Conservation (phyloP, 2,888 invertebrate species). For the Aplocera efformata region DNA sequence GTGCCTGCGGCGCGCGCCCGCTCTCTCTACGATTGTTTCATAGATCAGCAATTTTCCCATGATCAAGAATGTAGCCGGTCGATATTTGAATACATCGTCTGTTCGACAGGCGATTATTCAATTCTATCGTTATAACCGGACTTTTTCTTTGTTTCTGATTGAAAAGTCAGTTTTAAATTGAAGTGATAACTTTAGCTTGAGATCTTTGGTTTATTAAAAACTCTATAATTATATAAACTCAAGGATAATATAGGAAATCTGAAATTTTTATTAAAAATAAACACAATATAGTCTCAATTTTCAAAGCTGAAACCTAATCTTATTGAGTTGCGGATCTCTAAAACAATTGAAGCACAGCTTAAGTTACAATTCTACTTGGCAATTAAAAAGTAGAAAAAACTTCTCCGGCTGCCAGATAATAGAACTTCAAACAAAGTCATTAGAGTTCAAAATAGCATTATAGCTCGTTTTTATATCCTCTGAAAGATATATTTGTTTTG, state of each 20-base stretch:
- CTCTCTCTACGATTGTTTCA: slow-evolving; percentile 42
- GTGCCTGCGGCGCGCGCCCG: slow-evolving; percentile 29
- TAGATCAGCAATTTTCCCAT: slow-evolving; percentile 66
- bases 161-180: no score
- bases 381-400: slow-evolving; percentile 64
- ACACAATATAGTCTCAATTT: no score
- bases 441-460: slow-evolving; percentile 53
- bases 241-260: no score
- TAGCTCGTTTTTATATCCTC: slow-evolving; percentile 48
- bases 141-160: not conserved
- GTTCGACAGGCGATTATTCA: slow-evolving; percentile 37
- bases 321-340: slow-evolving; percentile 35
- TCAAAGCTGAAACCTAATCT: slow-evolving; percentile 4
- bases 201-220: no score
- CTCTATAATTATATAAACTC: no score
- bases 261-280: no score
- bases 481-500: slow-evolving; percentile 62
- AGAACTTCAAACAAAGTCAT: slow-evolving; percentile 43
- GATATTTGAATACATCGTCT: slow-evolving; percentile 54
- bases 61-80: slow-evolving; percentile 49
- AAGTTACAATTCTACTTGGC: slow-evolving; percentile 56
- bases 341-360: slow-evolving; percentile 45
- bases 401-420: slow-evolving; percentile 46
- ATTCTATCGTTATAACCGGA: slow-evolving; percentile 35
- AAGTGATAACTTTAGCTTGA: no score